phyloP scores from a whole-genome alignment of 2,888 invertebrate species.

The Andrena trimmerana region DNA sequence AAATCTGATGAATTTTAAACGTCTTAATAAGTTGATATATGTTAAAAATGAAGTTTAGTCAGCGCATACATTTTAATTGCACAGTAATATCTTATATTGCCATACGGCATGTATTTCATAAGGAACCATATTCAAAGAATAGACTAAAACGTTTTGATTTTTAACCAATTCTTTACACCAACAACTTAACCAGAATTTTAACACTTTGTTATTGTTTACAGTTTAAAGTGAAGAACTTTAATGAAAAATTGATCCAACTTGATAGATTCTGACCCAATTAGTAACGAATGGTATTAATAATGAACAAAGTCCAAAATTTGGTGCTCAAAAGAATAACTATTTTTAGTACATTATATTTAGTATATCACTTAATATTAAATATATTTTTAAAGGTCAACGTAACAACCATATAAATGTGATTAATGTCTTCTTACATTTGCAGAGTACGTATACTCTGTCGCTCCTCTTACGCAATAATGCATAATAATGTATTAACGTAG shows the following conservation, averaged over 20 bases:
- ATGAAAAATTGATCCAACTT: not conserved
- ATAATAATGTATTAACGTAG: not conserved
- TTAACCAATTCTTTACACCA: not conserved
- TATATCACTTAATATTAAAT: slow-evolving; percentile 10
- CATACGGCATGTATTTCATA: not conserved
- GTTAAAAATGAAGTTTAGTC: too few relatives aligned
- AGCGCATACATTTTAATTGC: too few relatives aligned
- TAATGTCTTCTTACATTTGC: slow-evolving; percentile 1
- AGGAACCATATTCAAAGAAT: slow-evolving; percentile 5
- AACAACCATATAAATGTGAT: slow-evolving; percentile 8
- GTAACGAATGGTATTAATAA: not conserved
- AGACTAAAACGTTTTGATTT: not conserved
- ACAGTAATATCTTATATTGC: not conserved
- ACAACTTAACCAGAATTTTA: not conserved
- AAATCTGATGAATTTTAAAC: slow-evolving; percentile 12
- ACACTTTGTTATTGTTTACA: not conserved
- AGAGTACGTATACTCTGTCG: not conserved
- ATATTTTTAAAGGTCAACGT: not conserved
- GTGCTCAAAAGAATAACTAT: slow-evolving; percentile 25
- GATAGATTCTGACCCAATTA: not conserved
- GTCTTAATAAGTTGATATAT: not conserved
- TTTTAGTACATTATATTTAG: slow-evolving; percentile 20
- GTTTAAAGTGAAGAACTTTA: not conserved
- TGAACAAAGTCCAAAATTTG: slow-evolving; percentile 9
- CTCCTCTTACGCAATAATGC: not conserved